These are phyloP conservation scores for Pseudochirops cupreus DNA, from an alignment of 2,797 vertebrate genomes.

Conservation along the genomic window DNA sequence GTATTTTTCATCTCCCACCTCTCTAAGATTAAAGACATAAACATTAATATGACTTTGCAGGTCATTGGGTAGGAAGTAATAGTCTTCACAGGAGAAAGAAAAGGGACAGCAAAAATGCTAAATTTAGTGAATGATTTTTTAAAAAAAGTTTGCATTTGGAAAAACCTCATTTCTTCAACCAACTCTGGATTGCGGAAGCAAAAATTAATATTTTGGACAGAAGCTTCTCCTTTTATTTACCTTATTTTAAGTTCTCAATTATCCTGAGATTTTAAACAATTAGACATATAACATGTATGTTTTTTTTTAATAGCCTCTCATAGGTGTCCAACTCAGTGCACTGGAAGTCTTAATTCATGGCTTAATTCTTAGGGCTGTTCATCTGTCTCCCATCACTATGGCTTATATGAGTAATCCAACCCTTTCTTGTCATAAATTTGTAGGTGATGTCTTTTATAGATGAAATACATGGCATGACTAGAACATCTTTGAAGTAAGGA, in stretches of 20 bases:
- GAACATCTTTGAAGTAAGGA: background rate
- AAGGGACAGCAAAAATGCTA: background rate
- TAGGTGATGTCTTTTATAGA: background rate
- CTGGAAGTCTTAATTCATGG: background rate
- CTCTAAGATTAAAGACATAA: background rate
- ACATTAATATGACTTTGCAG: background rate
- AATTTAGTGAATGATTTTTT: background rate
- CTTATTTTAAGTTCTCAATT: conserved; percentile 31
- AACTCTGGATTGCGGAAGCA: conserved; percentile 15
- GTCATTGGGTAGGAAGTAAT: background rate
- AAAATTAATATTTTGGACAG: conserved; percentile 29
- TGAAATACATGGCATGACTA: background rate
- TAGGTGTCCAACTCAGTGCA: background rate
- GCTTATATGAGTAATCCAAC: background rate
- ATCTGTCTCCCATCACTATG: background rate
- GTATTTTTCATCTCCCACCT: background rate
- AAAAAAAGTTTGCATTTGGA: conserved; percentile 6
- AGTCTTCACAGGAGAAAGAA: background rate
- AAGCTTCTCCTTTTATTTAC: background rate
- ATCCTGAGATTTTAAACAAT: conserved; percentile 30
- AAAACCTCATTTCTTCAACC: conserved; percentile 5
- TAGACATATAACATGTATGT: background rate
- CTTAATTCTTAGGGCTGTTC: background rate
- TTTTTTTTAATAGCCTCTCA: background rate
- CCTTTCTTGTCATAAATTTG: background rate